Evolutionary conservation across 2,113 vertebrate genomes (phyloP).

Genomic region (Zosterops japonicus): DNA sequence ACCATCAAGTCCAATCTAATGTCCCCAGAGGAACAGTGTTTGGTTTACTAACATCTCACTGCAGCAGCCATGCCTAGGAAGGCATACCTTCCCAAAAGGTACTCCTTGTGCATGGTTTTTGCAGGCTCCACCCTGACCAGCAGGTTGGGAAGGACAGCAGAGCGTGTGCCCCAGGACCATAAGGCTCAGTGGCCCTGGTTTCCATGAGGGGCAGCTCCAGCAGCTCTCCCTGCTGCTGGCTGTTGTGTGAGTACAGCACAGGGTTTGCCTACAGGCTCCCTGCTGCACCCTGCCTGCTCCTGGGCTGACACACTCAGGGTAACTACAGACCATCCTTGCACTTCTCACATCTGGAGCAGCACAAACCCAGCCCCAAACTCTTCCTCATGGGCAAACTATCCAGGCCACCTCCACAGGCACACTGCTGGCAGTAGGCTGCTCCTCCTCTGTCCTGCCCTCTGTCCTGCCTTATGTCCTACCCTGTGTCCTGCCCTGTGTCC

Average conservation of each 20-base stretch:
- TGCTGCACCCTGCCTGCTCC: accelerated
- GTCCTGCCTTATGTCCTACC: no score
- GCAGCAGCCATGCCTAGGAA: neutral
- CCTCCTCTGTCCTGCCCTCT: neutral
- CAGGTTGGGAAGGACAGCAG: neutral
- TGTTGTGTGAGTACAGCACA: accelerated
- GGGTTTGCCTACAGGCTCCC: neutral
- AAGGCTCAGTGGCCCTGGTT: accelerated
- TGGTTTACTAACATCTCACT: neutral
- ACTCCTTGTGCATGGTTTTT: accelerated
- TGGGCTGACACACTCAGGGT: neutral
- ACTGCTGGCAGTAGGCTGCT: accelerated
- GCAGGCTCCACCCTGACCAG: neutral
- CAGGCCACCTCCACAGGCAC: neutral
- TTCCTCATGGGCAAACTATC: accelerated
- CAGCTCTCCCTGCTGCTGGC: neutral
- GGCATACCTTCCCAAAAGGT: neutral
- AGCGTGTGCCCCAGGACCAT: accelerated
- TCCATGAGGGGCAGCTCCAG: neutral
- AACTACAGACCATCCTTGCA: neutral
- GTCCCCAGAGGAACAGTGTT: neutral
- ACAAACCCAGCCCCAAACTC: neutral
- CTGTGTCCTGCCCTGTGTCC: no score
- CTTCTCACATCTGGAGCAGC: neutral
- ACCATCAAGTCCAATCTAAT: neutral